A percentile compares a stretch with the other conserved stretches of the same genome.
Conservation (phyloP, 2,797 vertebrate species). For the Gouania willdenowi region DNA sequence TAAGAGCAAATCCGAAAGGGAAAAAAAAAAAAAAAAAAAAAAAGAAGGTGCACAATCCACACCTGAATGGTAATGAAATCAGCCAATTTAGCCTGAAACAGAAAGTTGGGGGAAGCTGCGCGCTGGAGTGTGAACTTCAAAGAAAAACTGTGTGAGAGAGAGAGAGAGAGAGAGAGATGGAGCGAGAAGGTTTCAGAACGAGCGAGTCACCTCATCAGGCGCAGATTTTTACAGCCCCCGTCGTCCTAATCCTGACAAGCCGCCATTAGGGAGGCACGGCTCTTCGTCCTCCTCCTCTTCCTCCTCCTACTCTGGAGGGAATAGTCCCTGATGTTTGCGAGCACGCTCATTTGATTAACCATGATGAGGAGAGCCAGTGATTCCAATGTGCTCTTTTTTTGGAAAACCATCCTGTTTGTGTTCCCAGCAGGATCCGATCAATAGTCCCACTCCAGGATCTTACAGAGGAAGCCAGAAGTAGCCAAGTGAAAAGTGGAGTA, state of each 20-base stretch:
- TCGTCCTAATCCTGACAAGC: conserved; percentile 78
- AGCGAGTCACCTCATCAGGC: conserved; percentile 70
- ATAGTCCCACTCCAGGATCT: conserved; percentile 68
- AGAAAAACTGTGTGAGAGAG: conserved; percentile 55
- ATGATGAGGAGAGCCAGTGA: conserved; percentile 1
- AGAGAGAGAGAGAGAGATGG: conserved; percentile 7
- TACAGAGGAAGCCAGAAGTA: conserved; percentile 69
- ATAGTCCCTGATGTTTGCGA: conserved; percentile 17
- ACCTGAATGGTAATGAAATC: conserved; percentile 79
- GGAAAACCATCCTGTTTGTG: too few relatives aligned
- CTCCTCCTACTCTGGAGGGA: background rate
- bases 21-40: conserved; percentile 18
- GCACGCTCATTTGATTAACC: conserved; percentile 26
- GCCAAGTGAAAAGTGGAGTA: conserved; percentile 65
- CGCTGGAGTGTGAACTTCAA: conserved; percentile 51
- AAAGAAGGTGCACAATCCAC: conserved; percentile 35
- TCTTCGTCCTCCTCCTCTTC: background rate
- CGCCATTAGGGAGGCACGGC: conserved; percentile 52
- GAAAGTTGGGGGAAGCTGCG: conserved; percentile 44
- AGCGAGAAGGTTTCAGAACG: conserved; percentile 49
- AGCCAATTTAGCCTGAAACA: conserved; percentile 73
- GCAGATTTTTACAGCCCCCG: conserved; percentile 64
- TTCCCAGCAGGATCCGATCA: conserved; percentile 68
- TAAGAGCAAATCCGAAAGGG: too few relatives aligned
- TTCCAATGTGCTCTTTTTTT: too few relatives aligned